phyloP scores from a whole-genome alignment of 2,797 vertebrate species.

The Dryobates pubescens region DNA sequence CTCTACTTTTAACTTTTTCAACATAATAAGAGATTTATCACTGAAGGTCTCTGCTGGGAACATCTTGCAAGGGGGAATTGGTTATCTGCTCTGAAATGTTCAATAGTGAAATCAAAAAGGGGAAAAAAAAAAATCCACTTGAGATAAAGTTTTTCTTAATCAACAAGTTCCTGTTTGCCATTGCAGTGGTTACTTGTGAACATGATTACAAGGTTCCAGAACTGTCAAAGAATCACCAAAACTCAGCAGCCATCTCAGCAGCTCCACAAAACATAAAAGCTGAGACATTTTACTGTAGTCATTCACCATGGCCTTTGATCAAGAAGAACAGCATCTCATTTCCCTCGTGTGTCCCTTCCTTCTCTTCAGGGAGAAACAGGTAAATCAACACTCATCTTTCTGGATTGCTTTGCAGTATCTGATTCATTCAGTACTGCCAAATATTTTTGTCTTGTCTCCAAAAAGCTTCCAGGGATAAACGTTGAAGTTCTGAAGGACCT shows the following conservation, averaged over 20 bases:
- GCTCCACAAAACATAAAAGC: neutral
- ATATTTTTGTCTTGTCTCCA: constrained; percentile 50
- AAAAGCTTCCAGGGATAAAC: neutral
- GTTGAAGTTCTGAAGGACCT: constrained; percentile 3
- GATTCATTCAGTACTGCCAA: constrained; percentile 13
- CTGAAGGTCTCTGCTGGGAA: neutral
- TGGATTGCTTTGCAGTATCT: neutral
- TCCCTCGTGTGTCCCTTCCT: neutral
- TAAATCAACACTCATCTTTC: constrained; percentile 35
- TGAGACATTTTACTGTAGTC: neutral
- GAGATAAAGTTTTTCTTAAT: neutral
- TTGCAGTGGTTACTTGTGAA: neutral
- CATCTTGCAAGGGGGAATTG: neutral
- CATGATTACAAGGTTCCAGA: neutral
- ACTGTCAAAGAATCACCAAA: neutral
- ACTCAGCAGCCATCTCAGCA: neutral
- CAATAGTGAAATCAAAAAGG: neutral
- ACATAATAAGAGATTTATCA: neutral
- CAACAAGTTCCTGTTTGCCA: neutral
- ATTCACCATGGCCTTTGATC: constrained; percentile 4
- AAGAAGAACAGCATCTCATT: neutral
- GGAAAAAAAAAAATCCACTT: neutral
- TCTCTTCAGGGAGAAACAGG: neutral
- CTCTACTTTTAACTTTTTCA: neutral
- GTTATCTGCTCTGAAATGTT: neutral